Base-by-base conservation (phyloP, 2,888 invertebrate genomes). In the Cerastoderma edule region DNA sequence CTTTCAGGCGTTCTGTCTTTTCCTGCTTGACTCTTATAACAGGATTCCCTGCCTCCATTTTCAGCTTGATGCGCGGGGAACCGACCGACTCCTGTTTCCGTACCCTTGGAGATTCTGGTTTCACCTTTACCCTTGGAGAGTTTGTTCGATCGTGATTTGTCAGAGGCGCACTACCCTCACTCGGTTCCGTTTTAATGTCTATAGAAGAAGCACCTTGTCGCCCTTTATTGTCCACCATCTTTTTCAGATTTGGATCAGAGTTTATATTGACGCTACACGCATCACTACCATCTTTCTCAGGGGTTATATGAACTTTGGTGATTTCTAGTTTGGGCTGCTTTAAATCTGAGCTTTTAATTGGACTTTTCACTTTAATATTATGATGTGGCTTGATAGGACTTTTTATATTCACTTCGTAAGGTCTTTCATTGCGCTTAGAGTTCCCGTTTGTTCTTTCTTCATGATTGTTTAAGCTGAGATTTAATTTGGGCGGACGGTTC, bases 331-430 rank as follows among this genome's bases (percentile, higher is more conserved):
- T 78, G 46, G 77, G 75, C 27, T 78, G 74, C 56, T 83, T 78
- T 48, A 80, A 67, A 66, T 80, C 83, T 10, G 75, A 80, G 35
- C 77, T 83, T 71, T 77, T 76, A 16, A 78, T 78, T 39, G 78
- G 75, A 67, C 78, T 78, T 73, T 78, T 78, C 35, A 80, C 80
- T 48, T 73, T 80, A 13, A 80, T 80, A 57, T 76, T 80, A 70
- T 73, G 63, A 64, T 80, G 80, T 70, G 80, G 80, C 67, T 80
- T 80, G 27, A 80, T 73, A 33, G 80, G 80, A 67, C 80, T 80
- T 67, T 80, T 80, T 16, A 80, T 80, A 64, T 76, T 76, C 19
- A 80, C 76, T 50, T 75, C 67, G 53, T 80, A 76, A 4, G 75
- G 80, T 50, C 80, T 54, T 48, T 76, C 80, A 64, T 57, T 57